Evolutionary conservation across 1,140 invertebrate species (phyloP), one percentile per base, ranked within the genome.

Genomic region (Eurosta solidaginis): DNA sequence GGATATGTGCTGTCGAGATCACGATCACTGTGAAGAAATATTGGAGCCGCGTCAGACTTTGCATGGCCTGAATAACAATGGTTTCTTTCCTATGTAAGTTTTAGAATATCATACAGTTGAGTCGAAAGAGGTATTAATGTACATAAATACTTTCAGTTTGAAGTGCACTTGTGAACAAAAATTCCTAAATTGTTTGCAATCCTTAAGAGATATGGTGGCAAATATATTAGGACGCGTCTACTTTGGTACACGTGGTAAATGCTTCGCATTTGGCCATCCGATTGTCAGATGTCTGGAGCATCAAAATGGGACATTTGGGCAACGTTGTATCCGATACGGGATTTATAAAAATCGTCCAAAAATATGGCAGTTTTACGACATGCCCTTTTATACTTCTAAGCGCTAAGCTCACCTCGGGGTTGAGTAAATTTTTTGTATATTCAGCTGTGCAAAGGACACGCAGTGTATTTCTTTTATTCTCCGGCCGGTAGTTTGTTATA

Each of bases 1-100:
- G 0, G 95, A 96, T 83, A 91, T 88, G 40, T 96, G 95, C 83
- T 96, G 95, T 86, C 88, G 95, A 1, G 89, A 89, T 0, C 95
- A 96, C 81, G 95, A 96, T 85, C 89, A 92, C 78, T 96, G 95
- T 82, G 93, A 93, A 68, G 85, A 90, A 42, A 87, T 87, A 0
- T 92, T 95, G 20, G 86, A 88, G 44, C 89, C 91, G 1, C 74
- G 77, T 17, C 87, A 90, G 77, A 89, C 89, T 0, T 90, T 91
- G 54, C 84, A 93, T 81, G 91, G 91, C 63, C 85, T 94, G 6
- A 92, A 90, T 12, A 94, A 94, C 85, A 82, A 88, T 0, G 89
- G 90, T 5, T 90, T 89, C 81, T 92, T 91, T 81, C 91, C 91
- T 14, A 90, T 85, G 85, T 87, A 77, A 82, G 83, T 82, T 7